Evolutionary conservation across 1,140 invertebrate species (phyloP), one percentile per base, ranked within the genome.

Genomic region (Chymomyza costata): DNA sequence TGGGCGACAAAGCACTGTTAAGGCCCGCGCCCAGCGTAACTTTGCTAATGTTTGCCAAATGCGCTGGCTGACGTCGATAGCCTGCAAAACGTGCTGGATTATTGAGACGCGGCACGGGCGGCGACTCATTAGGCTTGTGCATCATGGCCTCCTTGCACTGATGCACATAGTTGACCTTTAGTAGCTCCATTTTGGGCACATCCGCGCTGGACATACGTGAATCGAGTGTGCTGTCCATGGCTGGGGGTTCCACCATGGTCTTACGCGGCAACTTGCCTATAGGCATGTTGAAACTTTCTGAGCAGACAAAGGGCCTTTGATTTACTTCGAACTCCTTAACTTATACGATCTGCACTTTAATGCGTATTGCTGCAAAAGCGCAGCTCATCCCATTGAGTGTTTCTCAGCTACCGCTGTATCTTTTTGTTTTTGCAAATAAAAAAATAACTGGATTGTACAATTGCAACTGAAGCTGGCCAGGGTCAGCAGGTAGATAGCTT

Each of bases 101-200:
- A 3, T 58, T 76, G 0, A 64, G 32, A 6, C 60, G 65, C 8
- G 55, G 47, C 17, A 30, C 31, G 3, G 28, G 21, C 5, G 39
- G 58, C 5, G 53, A 17, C 7, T 67, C 54, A 21, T 52, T 80
- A 0, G 73, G 43, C 37, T 63, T 76, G 41, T 54, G 62, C 69
- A 74, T 82, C 21, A 80, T 60, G 2, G 76, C 76, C 49, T 71
- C 47, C 39, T 82, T 82, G 41, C 82, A 83, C 37, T 84, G 65
- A 34, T 84, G 71, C 25, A 85, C 82, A 64, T 85, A 85, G 25
- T 82, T 80, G 31, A 85, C 58, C 39, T 84, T 74, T 0, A 85
- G 62, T 18, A 85, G 39, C 19, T 85, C 71, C 83, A 85, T 85
- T 48, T 82, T 73, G 1, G 83, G 68, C 53, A 85, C 52, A 45